A percentile compares a stretch with the other conserved stretches of the same genome.
These are phyloP conservation scores for Propithecus deckenii DNA, from an alignment of 2,797 vertebrate species.

Conservation along the genomic window DNA sequence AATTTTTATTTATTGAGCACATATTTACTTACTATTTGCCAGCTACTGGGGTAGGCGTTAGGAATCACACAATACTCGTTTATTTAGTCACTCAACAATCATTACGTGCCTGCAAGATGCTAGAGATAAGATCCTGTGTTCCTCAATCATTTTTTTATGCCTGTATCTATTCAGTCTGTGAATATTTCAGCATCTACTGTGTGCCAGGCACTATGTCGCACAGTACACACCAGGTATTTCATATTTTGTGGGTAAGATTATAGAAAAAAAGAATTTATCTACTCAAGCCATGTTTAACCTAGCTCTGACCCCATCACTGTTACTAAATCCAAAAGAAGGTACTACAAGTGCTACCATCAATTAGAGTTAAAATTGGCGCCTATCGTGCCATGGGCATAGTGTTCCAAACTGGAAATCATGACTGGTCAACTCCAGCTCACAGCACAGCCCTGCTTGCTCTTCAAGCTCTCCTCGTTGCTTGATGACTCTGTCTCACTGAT, in stretches of 20 bases:
- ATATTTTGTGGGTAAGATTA: neutral
- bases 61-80: neutral
- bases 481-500: neutral
- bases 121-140: neutral
- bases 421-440: neutral
- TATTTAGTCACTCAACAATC: neutral
- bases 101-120: neutral
- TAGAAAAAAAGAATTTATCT: neutral
- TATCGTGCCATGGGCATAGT: neutral
- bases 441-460: neutral
- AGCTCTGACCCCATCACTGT: neutral
- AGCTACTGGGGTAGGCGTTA: neutral
- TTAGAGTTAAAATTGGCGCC: neutral
- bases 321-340: neutral
- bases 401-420: neutral
- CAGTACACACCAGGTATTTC: neutral
- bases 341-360: neutral
- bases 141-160: neutral
- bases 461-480: neutral
- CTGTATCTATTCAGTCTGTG: neutral
- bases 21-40: neutral
- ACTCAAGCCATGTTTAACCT: neutral
- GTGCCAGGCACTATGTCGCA: neutral
- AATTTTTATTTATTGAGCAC: neutral
- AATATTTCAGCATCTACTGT: neutral